Evolutionary conservation across 2,797 vertebrate species (phyloP), one percentile per base, ranked within the genome.

Genomic region (Mycteria americana): DNA sequence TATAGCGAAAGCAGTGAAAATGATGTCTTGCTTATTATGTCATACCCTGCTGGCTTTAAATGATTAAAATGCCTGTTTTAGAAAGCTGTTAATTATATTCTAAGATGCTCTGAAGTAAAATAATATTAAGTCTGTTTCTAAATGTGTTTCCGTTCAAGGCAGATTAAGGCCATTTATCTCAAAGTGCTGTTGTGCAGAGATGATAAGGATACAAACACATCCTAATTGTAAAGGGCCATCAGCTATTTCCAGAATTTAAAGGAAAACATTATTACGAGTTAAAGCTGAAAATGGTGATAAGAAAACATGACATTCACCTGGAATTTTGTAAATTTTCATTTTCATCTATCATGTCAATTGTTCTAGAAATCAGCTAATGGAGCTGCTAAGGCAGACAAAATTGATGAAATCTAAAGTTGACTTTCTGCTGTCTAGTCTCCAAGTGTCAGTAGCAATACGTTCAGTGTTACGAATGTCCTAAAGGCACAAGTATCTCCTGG

Each of bases 401-500:
- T 30, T 41, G 59, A 88, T 91, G 96, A 94, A 88, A 88, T 85
- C 81, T 62, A 50, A 95, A 63, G 28, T 31, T 59, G 51, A 60
- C 18, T 96, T 96, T 91, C 89, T 85, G 54, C 63, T 93, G 83
- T 43, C 86, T 96, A n/a, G 68, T 83, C 74, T 95, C 89, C 74
- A 95, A 95, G 88, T 95, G 92, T 95, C 97, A 96, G 92, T 64
- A 97, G 93, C 89, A 97, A 97, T 91, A 65, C 50, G 96, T 88
- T 94, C 75, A 80, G 57, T 68, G 92, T 95, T 95, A 95, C n/a
- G 51, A 94, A 73, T 81, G 70, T 96, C 97, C 86, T 77, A 4
- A 89, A 96, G 91, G 92, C 68, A 90, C 43, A 78, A 45, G 18
- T 17, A n/a, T 92, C 54, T 89, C 87, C 63, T 92, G 21, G 46